Evolutionary conservation across 2,797 vertebrate species (phyloP), one percentile per base, ranked within the genome.

Genomic region (Molothrus aeneus): DNA sequence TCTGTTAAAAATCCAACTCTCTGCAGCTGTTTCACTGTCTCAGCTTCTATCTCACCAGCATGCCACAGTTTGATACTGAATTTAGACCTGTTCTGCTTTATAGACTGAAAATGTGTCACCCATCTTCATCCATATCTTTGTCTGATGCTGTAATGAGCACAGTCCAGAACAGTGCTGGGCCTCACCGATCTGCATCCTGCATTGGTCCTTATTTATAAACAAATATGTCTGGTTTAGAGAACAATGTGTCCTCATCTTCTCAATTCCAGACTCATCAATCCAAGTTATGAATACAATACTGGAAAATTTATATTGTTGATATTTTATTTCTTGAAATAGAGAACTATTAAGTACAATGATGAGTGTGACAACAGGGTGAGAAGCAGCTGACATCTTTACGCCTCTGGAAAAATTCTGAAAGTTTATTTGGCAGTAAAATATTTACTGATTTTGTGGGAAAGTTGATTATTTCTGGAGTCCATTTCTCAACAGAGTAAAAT

Each of bases 1-100:
- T 1, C 16, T n/a, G 4, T 25, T n/a, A 34, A 51, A 77, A 65
- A 11, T 1, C 5, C 1, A 9, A 32, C 6, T 4, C 38, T 73
- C 29, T 78, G 10, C 20, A 54, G 6, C 9, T 57, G 6, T 24
- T 74, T 87, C 40, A 14, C 17, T 32, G 1, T 63, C 34, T 24
- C 2, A 5, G 11, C 4, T 48, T 81, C 57, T 47, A 31, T 21
- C 26, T 26, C 26, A 50, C 26, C 6, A 4, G 0, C 5, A 40
- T 19, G 10, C 3, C 28, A 19, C 11, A 34, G 4, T n/a, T 88
- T 36, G 9, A 72, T 79, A 11, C 8, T 5, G 17, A 38, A 59
- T 63, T 40, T 79, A 75, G 32, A 72, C 8, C 2, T 51, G 9
- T 56, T 74, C 21, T 73, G n/a, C 12, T 51, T 43, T 56, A 40